Evolutionary conservation across 2,113 vertebrate species (phyloP), one percentile per base, ranked within the genome.

Genomic region (Misgurnus anguillicaudatus): DNA sequence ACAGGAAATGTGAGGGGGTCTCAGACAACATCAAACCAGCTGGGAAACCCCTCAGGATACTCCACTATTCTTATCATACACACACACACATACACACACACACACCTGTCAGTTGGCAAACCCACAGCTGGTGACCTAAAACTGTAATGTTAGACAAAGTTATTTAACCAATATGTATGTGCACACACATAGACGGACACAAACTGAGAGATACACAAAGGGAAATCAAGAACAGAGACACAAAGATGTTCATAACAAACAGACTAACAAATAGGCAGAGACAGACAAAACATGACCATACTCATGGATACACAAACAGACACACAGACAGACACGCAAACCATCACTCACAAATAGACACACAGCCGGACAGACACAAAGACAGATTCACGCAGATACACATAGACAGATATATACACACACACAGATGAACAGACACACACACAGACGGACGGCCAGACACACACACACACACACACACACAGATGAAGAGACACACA

Each of bases 1-100:
- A 60, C 47, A 86, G 75, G 73, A 81, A 79, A 66, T 31, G 61
- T 1, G 45, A 48, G 9, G 73, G n/a, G 64, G 21, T 7, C 8
- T 42, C 10, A 13, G n/a, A 76, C 36, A 55, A 42, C 61, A 69
- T 11, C 17, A 61, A 75, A 47, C 19, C 57, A 74, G 71, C 71
- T 47, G 57, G 57, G 71, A 74, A 17, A 73, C 36, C 64, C 64
- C 38, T 74, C 11, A 0, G 71, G 57, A 58, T 58, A 70, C 51
- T 57, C 75, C 48, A 42, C 16, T 51, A 13, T 53, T 64, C 48
- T 14, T 21, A 5, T 19, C 21, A 9, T 2, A 64, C 67, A 53
- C 61, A 67, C 51, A 75, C 41, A 58, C 77, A 66, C 66, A 41
- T 3, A 31, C 24, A 31, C 24, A 31, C 24, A 31, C 24, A 73